These are phyloP conservation scores for Melieria omissa DNA, from an alignment of 2,888 invertebrate genomes.

Conservation along the genomic window DNA sequence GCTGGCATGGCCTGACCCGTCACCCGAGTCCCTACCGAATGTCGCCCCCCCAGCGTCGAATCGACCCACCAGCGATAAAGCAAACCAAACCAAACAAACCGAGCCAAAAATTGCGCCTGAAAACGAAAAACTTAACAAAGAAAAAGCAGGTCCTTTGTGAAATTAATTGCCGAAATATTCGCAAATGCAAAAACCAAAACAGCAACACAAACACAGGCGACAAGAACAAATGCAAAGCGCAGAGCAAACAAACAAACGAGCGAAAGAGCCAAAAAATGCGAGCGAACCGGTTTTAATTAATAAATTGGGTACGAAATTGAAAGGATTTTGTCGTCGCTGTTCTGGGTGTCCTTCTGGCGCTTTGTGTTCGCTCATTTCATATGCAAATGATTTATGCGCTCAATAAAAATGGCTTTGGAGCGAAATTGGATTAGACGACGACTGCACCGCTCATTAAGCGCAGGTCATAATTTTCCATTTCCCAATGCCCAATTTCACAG, in stretches of 20 bases:
- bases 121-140: constrained; percentile 56
- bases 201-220: constrained; percentile 6
- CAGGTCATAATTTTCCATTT: constrained; percentile 33
- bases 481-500: constrained; percentile 22
- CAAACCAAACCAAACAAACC: too few relatives aligned
- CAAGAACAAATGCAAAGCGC: not conserved
- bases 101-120: too few relatives aligned
- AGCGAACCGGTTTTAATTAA: constrained; percentile 61
- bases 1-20: too few relatives aligned
- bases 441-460: constrained; percentile 24
- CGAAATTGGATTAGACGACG: constrained; percentile 31
- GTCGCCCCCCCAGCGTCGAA: not conserved
- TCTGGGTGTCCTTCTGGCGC: constrained; percentile 44
- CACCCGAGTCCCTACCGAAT: too few relatives aligned
- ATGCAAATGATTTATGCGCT: constrained; percentile 64
- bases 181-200: constrained; percentile 48
- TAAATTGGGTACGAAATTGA: constrained; percentile 65
- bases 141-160: constrained; percentile 59
- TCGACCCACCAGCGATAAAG: too few relatives aligned
- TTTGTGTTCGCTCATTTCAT: constrained; percentile 55
- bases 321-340: constrained; percentile 56
- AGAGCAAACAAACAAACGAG: not conserved
- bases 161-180: constrained; percentile 50
- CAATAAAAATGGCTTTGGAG: constrained; percentile 26
- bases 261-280: not conserved